phyloP scores from a whole-genome alignment of 2,797 vertebrate species.

The Streptopelia turtur region DNA sequence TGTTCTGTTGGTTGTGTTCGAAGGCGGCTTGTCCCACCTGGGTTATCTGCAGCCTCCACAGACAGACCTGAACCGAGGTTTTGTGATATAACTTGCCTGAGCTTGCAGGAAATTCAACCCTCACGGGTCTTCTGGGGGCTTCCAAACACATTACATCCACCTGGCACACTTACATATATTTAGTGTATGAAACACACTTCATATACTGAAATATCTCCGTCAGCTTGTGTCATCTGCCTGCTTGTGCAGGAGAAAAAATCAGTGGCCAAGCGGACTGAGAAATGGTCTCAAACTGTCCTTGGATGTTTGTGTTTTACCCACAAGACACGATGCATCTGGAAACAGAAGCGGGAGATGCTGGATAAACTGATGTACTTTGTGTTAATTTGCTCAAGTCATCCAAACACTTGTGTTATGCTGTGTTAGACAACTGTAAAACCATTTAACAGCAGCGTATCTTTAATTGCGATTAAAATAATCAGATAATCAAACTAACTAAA shows the following conservation, averaged over 20 bases:
- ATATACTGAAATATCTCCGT: not conserved
- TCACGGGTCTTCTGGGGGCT: not conserved
- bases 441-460: not conserved
- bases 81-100: not conserved
- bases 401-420: not conserved
- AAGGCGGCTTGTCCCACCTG: not conserved
- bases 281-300: not conserved
- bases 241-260: not conserved
- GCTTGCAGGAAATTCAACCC: not conserved
- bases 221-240: not conserved
- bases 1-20: not conserved
- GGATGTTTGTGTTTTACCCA: not conserved
- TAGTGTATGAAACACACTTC: too few species aligned
- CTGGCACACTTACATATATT: not conserved
- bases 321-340: not conserved
- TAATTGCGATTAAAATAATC: not conserved
- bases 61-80: fast-evolving
- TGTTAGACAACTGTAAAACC: not conserved
- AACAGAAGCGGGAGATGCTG: not conserved
- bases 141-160: not conserved
- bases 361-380: not conserved
- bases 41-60: not conserved
- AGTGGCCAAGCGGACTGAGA: not conserved
- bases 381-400: not conserved
- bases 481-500: not conserved